A percentile compares a stretch with the other conserved stretches of the same genome.
Conservation (phyloP, 2,888 invertebrate genomes). For the Baronia brevicornis region DNA sequence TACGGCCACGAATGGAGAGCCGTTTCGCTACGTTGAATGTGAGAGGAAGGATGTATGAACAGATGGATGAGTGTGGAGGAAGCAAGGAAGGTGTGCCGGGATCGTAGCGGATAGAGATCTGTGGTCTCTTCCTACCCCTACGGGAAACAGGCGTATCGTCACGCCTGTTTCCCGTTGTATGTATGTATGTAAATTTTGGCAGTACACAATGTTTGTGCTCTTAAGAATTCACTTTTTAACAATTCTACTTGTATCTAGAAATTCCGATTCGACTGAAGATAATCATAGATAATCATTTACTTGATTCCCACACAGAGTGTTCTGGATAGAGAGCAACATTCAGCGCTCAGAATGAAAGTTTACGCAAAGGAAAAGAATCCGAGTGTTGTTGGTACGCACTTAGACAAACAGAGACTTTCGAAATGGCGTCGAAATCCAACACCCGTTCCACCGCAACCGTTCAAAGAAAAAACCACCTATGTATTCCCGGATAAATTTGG, state of each 20-base stretch:
- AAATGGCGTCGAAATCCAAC: slow-evolving; percentile 55
- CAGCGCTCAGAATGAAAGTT: slow-evolving; percentile 83
- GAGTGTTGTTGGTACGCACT: slow-evolving; percentile 76
- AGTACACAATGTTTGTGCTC: too few species aligned
- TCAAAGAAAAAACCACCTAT: slow-evolving; percentile 61
- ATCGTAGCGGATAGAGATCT: too few species aligned
- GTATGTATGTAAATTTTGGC: too few species aligned
- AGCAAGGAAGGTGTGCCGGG: too few species aligned
- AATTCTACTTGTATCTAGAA: background rate
- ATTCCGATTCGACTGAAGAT: background rate
- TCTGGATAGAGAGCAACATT: slow-evolving; percentile 86
- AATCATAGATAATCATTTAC: background rate
- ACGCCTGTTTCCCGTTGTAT: too few species aligned
- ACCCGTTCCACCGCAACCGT: slow-evolving; percentile 30
- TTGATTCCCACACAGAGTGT: slow-evolving; percentile 67
- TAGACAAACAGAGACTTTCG: slow-evolving; percentile 53
- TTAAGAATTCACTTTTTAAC: background rate
- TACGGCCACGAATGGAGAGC: too few species aligned
- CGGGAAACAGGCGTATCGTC: too few species aligned
- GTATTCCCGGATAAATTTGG: slow-evolving; percentile 64
- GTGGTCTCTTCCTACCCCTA: too few species aligned
- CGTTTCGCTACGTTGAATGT: too few species aligned
- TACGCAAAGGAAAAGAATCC: slow-evolving; percentile 85
- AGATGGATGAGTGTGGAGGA: too few species aligned
- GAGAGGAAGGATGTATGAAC: too few species aligned